phyloP scores from a whole-genome alignment of 2,888 invertebrate genomes.

The Sepioteuthis lessoniana region DNA sequence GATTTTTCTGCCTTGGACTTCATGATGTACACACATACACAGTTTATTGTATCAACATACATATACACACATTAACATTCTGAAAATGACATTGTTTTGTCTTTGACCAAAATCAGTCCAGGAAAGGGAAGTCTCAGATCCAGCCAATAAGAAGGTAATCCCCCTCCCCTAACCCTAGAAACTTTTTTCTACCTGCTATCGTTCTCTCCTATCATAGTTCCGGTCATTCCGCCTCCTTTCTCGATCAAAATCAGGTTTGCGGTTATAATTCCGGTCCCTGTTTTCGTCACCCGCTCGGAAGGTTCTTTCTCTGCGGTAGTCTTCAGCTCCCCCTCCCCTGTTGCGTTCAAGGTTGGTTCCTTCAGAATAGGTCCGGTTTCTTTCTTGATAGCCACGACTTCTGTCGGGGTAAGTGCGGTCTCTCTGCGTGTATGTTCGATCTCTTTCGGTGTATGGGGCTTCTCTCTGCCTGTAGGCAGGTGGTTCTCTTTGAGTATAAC shows the following conservation, averaged over 20 bases:
- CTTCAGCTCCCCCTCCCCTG: constrained; percentile 6
- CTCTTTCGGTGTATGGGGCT: constrained; percentile 44
- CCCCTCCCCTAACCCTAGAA: neutral
- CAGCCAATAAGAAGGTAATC: neutral
- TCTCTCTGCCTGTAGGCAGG: constrained; percentile 48
- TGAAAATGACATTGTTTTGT: too few species aligned
- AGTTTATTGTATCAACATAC: too few species aligned
- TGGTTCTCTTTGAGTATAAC: constrained; percentile 37
- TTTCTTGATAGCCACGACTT: constrained; percentile 43
- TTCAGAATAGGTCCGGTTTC: constrained; percentile 37
- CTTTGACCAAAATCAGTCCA: too few species aligned
- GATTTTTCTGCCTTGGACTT: too few species aligned
- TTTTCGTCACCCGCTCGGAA: constrained; percentile 34
- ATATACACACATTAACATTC: too few species aligned
- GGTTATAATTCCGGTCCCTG: constrained; percentile 36
- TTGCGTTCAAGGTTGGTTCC: neutral
- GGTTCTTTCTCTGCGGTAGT: neutral
- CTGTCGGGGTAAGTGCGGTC: constrained; percentile 25
- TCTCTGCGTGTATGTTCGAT: neutral
- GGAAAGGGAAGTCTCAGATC: too few species aligned
- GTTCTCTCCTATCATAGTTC: constrained; percentile 35
- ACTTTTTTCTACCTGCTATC: neutral
- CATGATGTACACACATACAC: too few species aligned
- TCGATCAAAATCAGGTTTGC: neutral
- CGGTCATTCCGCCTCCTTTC: constrained; percentile 36